Base-by-base conservation (phyloP, 1,140 invertebrate species). In the Drosophila varians region DNA sequence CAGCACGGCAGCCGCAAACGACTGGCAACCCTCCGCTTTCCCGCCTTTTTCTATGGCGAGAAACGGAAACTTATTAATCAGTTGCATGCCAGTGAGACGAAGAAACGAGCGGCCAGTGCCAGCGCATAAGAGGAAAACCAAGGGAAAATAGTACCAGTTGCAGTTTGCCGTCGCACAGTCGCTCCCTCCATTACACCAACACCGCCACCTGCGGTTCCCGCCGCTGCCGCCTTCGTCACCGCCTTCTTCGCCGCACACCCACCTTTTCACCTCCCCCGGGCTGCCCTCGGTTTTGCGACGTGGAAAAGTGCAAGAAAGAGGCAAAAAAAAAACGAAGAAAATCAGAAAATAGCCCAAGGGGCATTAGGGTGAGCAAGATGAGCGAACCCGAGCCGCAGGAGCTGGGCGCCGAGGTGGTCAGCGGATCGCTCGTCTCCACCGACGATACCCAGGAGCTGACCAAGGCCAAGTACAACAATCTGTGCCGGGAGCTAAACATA, bases 401-500 rank as follows among this genome's bases (percentile, higher is more conserved):
- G 52, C 49, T 84, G 14, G 79, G 79, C 26, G 79, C 79, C 16
- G 79, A 84, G 51, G 79, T 84, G 42, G 80, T 84, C 7, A 76
- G 80, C 42, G 64, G 64, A n/a, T 51, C 43, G 2, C 48, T 71
- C n/a, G 47, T 28, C n/a, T 51, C 73, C 25, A 34, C 40, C 9
- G 80, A 86, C 6, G 82, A 84, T 19, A 46, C 40, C 53, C 34
- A 46, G n/a, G 82, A 84, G 43, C 56, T 55, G 48, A 68, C 61
- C 43, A 64, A 78, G 28, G 51, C 55, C 38, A 80, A 69, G 40
- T 86, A 79, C 46, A 78, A 76, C 28, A 88, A 88, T 26, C 53
- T 91, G 19, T 91, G 90, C 58, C 78, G 84, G 12, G 82, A 91
- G 38, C 71, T 91, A 0, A 91, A 91, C 62, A 90, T 91, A 88